Conservation (phyloP, 2,113 vertebrate species). For the Galbula dea region DNA sequence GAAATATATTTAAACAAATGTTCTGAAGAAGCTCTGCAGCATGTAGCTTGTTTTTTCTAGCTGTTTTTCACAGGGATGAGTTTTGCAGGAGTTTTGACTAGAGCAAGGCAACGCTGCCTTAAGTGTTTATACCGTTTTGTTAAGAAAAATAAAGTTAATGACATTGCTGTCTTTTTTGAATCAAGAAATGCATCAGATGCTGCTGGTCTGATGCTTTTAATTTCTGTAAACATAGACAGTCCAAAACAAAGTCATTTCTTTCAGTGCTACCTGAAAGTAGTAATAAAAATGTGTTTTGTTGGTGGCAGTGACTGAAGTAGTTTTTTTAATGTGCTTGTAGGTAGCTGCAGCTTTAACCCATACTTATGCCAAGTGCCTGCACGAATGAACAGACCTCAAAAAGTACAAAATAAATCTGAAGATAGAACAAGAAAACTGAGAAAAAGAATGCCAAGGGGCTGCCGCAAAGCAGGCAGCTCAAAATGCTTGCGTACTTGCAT, state of each 20-base stretch:
- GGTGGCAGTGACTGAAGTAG: background rate
- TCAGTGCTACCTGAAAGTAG: background rate
- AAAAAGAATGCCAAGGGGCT: conserved; percentile 67
- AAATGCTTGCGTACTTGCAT: background rate
- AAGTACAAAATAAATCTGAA: conserved; percentile 83
- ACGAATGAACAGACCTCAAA: conserved; percentile 82
- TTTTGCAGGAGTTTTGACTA: background rate
- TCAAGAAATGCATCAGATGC: background rate
- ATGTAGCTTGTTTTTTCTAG: background rate
- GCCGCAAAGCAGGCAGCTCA: conserved; percentile 75
- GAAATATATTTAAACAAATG: background rate
- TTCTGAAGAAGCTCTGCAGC: background rate
- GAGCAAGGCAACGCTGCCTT: background rate
- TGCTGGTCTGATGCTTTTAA: background rate
- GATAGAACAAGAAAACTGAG: conserved; percentile 82
- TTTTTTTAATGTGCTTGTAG: conserved; percentile 58
- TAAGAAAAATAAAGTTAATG: background rate
- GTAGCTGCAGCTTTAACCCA: conserved; percentile 85
- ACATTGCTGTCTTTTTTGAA: background rate
- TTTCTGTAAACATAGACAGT: background rate
- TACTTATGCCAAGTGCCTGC: conserved; percentile 82
- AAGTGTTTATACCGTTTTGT: background rate
- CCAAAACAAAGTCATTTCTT: background rate
- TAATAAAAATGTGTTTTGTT: background rate
- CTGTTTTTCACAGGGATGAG: background rate